A percentile compares a stretch with the other conserved stretches of the same genome.
Conservation (phyloP, 1,140 invertebrate species). For the Halesus radiatus region DNA sequence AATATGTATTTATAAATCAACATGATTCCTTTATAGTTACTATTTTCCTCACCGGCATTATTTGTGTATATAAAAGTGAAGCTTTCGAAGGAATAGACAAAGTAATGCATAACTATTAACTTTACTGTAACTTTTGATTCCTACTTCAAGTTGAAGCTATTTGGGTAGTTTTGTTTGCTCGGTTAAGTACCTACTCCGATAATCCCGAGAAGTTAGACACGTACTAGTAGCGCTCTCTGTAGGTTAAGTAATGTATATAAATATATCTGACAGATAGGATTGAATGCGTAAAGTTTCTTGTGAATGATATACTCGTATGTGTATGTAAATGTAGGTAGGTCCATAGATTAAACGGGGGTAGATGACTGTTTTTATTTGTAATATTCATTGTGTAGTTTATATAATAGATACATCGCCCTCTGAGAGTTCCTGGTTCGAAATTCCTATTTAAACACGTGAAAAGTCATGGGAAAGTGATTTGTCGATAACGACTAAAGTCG, state of each 20-base stretch:
- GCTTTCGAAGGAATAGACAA: constrained; percentile 41
- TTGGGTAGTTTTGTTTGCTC: constrained; percentile 32
- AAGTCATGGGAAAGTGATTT: constrained; percentile 8
- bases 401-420: constrained; percentile 53
- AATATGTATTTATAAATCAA: constrained; percentile 33
- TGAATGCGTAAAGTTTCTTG: constrained; percentile 44
- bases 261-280: constrained; percentile 44
- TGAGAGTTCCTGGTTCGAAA: constrained; percentile 59
- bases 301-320: constrained; percentile 42
- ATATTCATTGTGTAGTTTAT: constrained; percentile 50
- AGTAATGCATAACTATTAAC: constrained; percentile 32
- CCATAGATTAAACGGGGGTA: constrained; percentile 55
- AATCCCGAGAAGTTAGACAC: constrained; percentile 20
- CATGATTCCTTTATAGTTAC: constrained; percentile 40
- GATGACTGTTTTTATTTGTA: constrained; percentile 50
- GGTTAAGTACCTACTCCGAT: constrained; percentile 1
- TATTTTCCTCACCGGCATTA: constrained; percentile 30
- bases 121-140: constrained; percentile 37
- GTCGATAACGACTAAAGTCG: neutral
- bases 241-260: constrained; percentile 53
- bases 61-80: constrained; percentile 35
- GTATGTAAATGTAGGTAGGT: constrained; percentile 37
- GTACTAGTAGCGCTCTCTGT: constrained; percentile 11
- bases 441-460: constrained; percentile 52
- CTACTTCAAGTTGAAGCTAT: constrained; percentile 41